Evolutionary conservation across 2,113 vertebrate species (phyloP), one percentile per base, ranked within the genome.

Genomic region (Dolichallabes microphthalmus): DNA sequence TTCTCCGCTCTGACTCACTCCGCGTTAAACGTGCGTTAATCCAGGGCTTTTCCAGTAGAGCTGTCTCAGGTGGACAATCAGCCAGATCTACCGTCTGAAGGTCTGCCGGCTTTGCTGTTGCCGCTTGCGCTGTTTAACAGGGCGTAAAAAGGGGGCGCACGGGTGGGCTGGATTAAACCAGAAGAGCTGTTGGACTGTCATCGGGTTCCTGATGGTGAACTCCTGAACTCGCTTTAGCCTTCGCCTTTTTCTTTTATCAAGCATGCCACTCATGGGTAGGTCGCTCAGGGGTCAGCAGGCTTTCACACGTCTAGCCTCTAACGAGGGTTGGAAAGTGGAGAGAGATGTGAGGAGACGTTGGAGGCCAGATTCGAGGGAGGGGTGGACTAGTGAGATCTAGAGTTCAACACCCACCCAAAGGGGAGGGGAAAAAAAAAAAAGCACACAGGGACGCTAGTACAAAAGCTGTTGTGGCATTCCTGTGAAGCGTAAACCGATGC

Each of bases 251-350:
- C n/a, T n/a, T 63, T 60, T 58, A 39, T 66, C 87, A 89, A 90
- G 91, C 90, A 85, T 88, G 89, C 90, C 91, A 82, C 88, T 92
- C 90, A 89, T 80, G 10, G 76, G 63, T 66, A 79, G 92, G 92
- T 94, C 92, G 92, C 82, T 60, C 61, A 32, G 27, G 83, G 93
- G 93, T 93, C 92, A 88, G 57, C 82, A 77, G 86, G 86, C 82
- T 76, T 85, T 78, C 85, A 86, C 86, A 79, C 78, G 25, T 83
- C 30, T 69, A 32, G 86, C 87, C 61, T 87, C 91, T 93, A 93
- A 94, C 92, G 92, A 94, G 92, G 91, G 90, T 90, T 92, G 64
- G 90, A 75, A 91, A 90, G 88, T 80, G 81, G 39, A 39, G 83
- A 84, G 89, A 78, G 79, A 91, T 91, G 91, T 89, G 89, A 91